Conservation (phyloP, 2,888 invertebrate genomes). For the Invenusta paracnida region DNA sequence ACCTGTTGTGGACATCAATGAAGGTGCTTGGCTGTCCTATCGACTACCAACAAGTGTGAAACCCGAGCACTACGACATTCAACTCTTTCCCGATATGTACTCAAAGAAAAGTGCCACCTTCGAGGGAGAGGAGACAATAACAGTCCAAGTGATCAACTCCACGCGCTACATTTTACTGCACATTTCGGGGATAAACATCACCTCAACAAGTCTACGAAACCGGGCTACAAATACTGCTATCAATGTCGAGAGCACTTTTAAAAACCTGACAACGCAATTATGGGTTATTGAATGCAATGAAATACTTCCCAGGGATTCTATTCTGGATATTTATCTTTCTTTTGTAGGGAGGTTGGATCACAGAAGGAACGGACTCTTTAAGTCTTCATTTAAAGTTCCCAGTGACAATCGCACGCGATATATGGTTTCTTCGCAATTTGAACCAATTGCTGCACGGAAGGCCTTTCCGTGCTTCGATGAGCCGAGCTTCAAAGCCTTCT, state of each 20-base stretch:
- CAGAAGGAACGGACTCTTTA: neutral
- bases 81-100: constrained; percentile 76
- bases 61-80: constrained; percentile 80
- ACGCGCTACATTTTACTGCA: neutral
- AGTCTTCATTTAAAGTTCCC: neutral
- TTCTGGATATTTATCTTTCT: neutral
- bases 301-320: neutral
- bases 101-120: neutral
- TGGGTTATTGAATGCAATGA: neutral
- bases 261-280: neutral
- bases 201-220: neutral
- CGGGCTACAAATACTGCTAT: neutral
- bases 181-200: neutral
- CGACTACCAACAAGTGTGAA: constrained; percentile 74
- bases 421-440: neutral
- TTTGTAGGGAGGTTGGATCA: neutral
- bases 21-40: neutral
- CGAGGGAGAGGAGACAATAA: neutral
- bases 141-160: neutral
- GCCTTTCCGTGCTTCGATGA: neutral
- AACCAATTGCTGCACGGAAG: neutral
- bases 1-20: no score
- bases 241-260: neutral
- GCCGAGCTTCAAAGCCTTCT: neutral
- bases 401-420: neutral